Evolutionary conservation across 2,797 vertebrate genomes (phyloP), one percentile per base, ranked within the genome.

Genomic region (Amniataba percoides): DNA sequence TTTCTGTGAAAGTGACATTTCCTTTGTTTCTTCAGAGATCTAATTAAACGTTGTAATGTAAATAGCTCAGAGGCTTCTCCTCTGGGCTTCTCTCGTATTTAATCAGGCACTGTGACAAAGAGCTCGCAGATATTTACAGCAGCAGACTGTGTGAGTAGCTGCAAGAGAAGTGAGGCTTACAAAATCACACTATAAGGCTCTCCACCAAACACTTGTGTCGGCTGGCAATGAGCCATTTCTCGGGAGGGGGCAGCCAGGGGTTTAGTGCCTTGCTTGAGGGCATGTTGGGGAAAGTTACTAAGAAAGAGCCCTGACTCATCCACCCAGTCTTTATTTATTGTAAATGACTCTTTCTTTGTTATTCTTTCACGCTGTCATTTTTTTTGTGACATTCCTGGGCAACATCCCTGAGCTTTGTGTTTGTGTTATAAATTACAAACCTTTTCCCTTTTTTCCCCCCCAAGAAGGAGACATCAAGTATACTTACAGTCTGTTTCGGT

Each of bases 51-150:
- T 53, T 73, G 46, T 19, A 61, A 77, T 55, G 52, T 79, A 84
- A 86, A 86, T 63, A 78, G 74, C 75, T 63, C 73, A 60, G 43
- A 64, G 70, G 64, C 53, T 34, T 65, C 48, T 81, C 64, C 53
- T 73, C 43, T 34, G 56, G 81, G 74, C 77, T 39, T 70, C 55
- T 49, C 49, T 69, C 65, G 71, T 77, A 85, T 86, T 88, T 88
- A 89, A 89, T 86, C 81, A 80, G 84, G 68, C 62, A n/a, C 63
- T 21, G 63, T 82, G 66, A 89, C 83, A 89, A 88, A 91, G 79
- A 81, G 60, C 83, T 87, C 58, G 71, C 59, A 77, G 77, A 83
- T 80, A 85, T 88, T 87, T 86, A 86, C 73, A 66, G 77, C 62
- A 61, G 51, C 70, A 57, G 66, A 48, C 71, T 66, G 75, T 68